Percentiles rank a stretch among this genome's conserved stretches.
These are phyloP conservation scores for Spinus olivaceus DNA, from an alignment of 2,797 vertebrate species.

Conservation along the genomic window DNA sequence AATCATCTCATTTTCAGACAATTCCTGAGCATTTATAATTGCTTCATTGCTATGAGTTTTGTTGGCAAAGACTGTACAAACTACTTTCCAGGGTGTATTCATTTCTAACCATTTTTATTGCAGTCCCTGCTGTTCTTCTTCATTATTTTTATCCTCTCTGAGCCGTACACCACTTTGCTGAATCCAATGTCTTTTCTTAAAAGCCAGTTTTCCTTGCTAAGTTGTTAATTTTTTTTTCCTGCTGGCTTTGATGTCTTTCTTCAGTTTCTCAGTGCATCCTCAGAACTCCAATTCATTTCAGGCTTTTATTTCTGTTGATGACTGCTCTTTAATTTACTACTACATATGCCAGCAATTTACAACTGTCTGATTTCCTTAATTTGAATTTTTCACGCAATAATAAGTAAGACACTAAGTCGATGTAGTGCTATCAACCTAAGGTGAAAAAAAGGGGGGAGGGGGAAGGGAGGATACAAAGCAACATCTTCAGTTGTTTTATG, in stretches of 20 bases:
- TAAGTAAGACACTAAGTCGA: neutral
- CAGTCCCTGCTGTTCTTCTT: constrained; percentile 14
- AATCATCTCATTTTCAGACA: neutral
- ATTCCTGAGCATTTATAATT: neutral
- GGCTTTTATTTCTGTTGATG: constrained; percentile 59
- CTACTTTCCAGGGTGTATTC: neutral
- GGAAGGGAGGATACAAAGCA: neutral
- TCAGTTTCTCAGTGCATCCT: constrained; percentile 38
- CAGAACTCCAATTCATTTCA: constrained; percentile 54
- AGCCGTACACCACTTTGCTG: neutral
- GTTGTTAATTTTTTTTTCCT: constrained; percentile 37
- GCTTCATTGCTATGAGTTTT: neutral
- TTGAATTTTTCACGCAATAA: constrained; percentile 46
- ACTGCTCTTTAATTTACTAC: constrained; percentile 53
- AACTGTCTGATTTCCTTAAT: constrained; percentile 51
- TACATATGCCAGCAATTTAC: constrained; percentile 55
- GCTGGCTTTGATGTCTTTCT: constrained; percentile 61
- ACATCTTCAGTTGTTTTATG: neutral
- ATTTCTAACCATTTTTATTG: constrained; percentile 26
- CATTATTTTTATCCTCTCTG: constrained; percentile 40
- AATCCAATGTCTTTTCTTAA: constrained; percentile 42
- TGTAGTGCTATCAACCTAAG: neutral
- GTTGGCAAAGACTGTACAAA: neutral
- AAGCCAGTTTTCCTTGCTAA: constrained; percentile 47
- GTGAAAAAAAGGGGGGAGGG: neutral